These are phyloP conservation scores for Rhodinocichla rosea DNA, from an alignment of 2,113 vertebrate genomes.

Conservation along the genomic window DNA sequence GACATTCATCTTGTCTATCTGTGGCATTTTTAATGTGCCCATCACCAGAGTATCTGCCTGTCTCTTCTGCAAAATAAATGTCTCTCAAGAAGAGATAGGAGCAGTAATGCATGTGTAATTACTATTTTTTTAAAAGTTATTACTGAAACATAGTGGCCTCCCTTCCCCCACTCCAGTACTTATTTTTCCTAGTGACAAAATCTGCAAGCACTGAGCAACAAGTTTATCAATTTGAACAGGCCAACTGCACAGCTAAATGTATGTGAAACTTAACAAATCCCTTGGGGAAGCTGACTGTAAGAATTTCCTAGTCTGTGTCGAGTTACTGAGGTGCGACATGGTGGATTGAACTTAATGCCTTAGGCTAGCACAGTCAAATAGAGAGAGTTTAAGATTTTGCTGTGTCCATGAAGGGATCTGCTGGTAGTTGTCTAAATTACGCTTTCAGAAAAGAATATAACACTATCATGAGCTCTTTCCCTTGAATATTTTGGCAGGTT, in stretches of 20 bases:
- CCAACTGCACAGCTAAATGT: conserved; percentile 85
- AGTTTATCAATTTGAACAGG: conserved; percentile 88
- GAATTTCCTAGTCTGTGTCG: conserved; percentile 82
- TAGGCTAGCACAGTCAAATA: conserved; percentile 86
- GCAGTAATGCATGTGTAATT: conserved; percentile 64
- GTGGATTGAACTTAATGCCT: conserved; percentile 87
- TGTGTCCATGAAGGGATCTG: conserved; percentile 74
- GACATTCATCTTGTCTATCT: conserved; percentile 30
- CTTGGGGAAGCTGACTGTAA: conserved; percentile 81
- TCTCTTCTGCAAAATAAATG: conserved; percentile 67
- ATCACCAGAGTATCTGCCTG: not conserved
- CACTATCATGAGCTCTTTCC: conserved; percentile 64
- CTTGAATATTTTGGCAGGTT: conserved; percentile 68
- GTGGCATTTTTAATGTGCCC: conserved; percentile 30
- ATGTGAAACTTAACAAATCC: conserved; percentile 93
- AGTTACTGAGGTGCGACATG: conserved; percentile 87
- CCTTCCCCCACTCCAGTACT: conserved; percentile 33
- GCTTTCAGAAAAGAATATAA: conserved; percentile 74
- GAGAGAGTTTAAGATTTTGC: conserved; percentile 81
- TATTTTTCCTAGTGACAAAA: conserved; percentile 69
- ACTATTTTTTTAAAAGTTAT: not conserved
- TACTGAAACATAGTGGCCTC: conserved; percentile 44
- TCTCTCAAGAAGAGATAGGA: conserved; percentile 64
- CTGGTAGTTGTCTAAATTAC: conserved; percentile 79
- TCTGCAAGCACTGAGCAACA: conserved; percentile 77